Evolutionary conservation across 2,888 invertebrate species (phyloP), one percentile per base, ranked within the genome.

Genomic region (Epsilonema sp.): DNA sequence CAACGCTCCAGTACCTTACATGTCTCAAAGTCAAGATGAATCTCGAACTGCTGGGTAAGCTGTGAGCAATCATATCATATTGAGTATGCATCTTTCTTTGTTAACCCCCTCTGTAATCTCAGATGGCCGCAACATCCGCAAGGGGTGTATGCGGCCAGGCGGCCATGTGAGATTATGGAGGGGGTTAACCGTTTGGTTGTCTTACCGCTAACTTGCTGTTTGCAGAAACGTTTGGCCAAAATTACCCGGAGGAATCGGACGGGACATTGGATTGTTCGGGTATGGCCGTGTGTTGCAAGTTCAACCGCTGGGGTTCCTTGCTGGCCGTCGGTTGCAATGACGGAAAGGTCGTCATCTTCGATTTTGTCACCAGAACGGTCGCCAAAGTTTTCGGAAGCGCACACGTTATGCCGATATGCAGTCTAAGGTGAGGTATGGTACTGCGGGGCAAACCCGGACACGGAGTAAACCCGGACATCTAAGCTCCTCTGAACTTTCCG

Each of bases 311-410:
- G 58, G 97, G 97, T 5, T 92, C 94, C 0, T 70, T 97, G 11
- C 69, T 97, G 45, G 94, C 94, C 3, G 94, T 97, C 1, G 97
- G 97, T 1, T 94, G 94, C 63, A 97, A 94, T 64, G 97, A 97
- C 71, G 97, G 97, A 4, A 76, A 92, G 53, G 82, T 99, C 59
- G 89, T 92, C 45, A 78, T 99, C 53, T 94, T 94, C 89, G 97
- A 99, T 68, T 97, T 97, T 65, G 70, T 97, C 37, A 99, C 97
- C 0, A 70, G 94, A 59, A 92, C 94, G 36, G 89, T 94, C 53
- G 90, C 92, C 1, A 97, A 97, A 73, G 84, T 92, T 47, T 80
- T 94, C 59, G 45, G 44, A 44, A 82, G 82, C 42, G 90, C 92
- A 13, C 92, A 94, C 71, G 86, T 89, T 13, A 90, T 90, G 71